phyloP scores from a whole-genome alignment of 2,113 vertebrate species.

The Nothocercus julius region DNA sequence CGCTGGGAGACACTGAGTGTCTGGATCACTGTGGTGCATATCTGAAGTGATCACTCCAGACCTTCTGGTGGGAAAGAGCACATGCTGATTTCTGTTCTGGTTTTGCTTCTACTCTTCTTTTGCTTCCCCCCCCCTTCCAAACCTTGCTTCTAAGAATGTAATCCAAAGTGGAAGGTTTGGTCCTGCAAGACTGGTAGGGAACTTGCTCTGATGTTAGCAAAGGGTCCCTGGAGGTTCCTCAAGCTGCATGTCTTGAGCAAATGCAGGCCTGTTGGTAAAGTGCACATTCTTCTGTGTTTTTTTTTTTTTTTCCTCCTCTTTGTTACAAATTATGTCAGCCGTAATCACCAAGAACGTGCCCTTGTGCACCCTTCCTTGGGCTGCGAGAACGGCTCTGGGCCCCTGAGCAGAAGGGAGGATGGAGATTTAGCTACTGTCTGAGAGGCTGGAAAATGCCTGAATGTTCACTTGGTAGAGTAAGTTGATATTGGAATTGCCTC shows the following conservation, averaged over 20 bases:
- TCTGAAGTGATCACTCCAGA: rapidly evolving
- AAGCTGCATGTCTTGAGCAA: not conserved
- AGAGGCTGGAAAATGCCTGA: not conserved
- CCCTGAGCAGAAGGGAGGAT: not conserved
- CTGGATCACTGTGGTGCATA: rapidly evolving
- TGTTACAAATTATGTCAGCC: not conserved
- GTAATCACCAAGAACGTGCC: not conserved
- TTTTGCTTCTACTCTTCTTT: not conserved
- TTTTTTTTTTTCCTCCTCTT: not conserved
- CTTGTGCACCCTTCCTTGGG: rapidly evolving
- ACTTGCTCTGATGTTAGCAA: not conserved
- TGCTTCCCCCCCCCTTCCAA: not conserved
- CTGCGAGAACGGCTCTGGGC: not conserved
- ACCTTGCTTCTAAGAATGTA: not conserved
- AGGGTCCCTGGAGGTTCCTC: not conserved
- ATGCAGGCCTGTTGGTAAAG: not conserved
- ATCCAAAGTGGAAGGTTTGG: not conserved
- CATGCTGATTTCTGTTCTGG: not conserved
- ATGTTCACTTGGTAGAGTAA: not conserved
- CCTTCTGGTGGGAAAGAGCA: too few relatives aligned
- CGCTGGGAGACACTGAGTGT: rapidly evolving
- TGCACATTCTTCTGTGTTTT: not conserved
- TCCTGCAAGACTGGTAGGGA: not conserved
- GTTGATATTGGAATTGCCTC: not conserved
- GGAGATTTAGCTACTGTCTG: not conserved